Evolutionary conservation across 2,113 vertebrate species (phyloP).

Genomic region (Cercocebus atys): DNA sequence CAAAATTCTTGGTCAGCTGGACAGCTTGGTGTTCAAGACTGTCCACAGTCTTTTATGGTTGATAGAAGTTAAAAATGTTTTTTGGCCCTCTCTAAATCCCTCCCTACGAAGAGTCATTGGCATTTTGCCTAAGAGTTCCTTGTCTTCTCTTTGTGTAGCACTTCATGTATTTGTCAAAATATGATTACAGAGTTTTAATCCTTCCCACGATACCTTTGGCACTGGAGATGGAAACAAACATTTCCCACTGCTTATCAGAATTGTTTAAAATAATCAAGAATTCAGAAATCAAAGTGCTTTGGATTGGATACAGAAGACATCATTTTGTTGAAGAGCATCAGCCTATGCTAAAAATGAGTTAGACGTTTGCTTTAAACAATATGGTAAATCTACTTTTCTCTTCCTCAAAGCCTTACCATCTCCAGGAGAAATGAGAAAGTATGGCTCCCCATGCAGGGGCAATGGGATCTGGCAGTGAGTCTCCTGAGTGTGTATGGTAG

Average conservation of each 20-base stretch:
- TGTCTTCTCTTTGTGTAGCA: slow-evolving; percentile 56
- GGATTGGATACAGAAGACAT: slow-evolving; percentile 37
- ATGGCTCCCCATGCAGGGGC: neutral
- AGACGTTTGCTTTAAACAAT: slow-evolving; percentile 18
- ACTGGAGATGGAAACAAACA: slow-evolving; percentile 53
- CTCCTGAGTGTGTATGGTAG: neutral
- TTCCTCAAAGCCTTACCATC: neutral
- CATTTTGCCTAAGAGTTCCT: slow-evolving; percentile 18
- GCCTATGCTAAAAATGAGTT: neutral
- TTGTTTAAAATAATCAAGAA: slow-evolving; percentile 62
- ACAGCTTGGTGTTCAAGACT: slow-evolving; percentile 1
- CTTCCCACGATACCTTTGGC: slow-evolving; percentile 47
- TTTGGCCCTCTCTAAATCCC: neutral
- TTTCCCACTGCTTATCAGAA: slow-evolving; percentile 43
- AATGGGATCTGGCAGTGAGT: neutral
- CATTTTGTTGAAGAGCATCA: slow-evolving; percentile 1
- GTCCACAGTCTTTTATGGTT: neutral
- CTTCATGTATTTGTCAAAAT: slow-evolving; percentile 57
- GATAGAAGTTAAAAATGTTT: slow-evolving; percentile 6
- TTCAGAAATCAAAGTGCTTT: slow-evolving; percentile 54
- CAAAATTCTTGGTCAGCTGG: neutral
- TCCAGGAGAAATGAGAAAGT: neutral
- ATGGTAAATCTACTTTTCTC: neutral
- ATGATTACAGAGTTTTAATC: slow-evolving; percentile 45
- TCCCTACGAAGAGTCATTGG: slow-evolving; percentile 38